Evolutionary conservation across 2,888 invertebrate genomes (phyloP), one percentile per base, ranked within the genome.

Genomic region (Netelia virgata): DNA sequence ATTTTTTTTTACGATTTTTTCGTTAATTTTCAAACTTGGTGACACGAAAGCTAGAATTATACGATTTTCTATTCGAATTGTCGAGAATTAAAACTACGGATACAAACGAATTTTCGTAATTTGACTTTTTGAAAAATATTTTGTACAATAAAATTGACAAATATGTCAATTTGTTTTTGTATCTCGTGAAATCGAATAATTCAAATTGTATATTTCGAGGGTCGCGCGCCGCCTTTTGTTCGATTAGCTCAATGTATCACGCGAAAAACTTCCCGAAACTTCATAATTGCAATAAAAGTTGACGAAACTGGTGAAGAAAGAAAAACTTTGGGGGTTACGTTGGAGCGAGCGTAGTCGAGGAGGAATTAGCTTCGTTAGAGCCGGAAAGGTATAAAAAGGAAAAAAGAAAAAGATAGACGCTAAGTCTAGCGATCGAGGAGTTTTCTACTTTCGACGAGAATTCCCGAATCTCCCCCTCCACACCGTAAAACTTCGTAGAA

Each of bases 291-390:
- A 61, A 18, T 8, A 23, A 14, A 61, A 61, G 6, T 61, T 61
- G 23, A 20, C 23, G 23, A 18, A 61, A 36, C 14, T 20, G 14
- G 10, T 14, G 20, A 63, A 64, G 20, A 41, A 36, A 20, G 43
- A 20, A 59, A 50, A 36, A 47, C 14, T 14, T 36, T 47, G 14
- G 10, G 1, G 3, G n/a, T n/a, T 14, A 47, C 14, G 14, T 47
- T 47, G 6, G 47, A 14, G 47, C 2, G 10, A 47, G 11, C 47
- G 47, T 36, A 36, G 36, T 36, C 36, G 36, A 36, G 36, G 36
- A 66, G 36, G 66, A 61, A 74, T 80, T 73, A 80, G 73, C 68
- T 74, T 75, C 64, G 75, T 75, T 61, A 68, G 63, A 18, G 36
- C 18, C 61, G 20, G 10, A 3, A 18, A 23, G 50, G 43, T 47